phyloP scores from a whole-genome alignment of 2,113 vertebrate genomes.

The Halichoeres trimaculatus region DNA sequence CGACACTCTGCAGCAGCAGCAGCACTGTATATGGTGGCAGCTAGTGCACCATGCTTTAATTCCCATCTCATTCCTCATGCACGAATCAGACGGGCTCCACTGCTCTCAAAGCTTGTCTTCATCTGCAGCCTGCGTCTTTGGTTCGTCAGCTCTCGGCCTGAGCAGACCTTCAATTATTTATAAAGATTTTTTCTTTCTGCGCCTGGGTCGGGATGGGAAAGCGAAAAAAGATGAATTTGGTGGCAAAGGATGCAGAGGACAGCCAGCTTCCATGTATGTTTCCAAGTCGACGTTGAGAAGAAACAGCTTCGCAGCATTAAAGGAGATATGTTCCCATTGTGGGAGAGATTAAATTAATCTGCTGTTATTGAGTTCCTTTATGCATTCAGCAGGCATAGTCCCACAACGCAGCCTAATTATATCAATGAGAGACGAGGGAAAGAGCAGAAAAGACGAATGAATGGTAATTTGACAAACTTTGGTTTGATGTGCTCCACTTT shows the following conservation, averaged over 20 bases:
- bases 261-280: constrained; percentile 11
- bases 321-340: constrained; percentile 62
- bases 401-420: constrained; percentile 69
- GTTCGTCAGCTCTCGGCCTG: constrained; percentile 36
- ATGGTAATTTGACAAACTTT: constrained; percentile 59
- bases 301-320: constrained; percentile 69
- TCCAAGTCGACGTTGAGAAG: constrained; percentile 57
- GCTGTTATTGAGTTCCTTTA: constrained; percentile 67
- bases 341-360: constrained; percentile 73
- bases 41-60: constrained; percentile 52
- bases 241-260: not conserved
- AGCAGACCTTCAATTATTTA: constrained; percentile 59
- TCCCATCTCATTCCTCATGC: constrained; percentile 62
- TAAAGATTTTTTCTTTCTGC: constrained; percentile 12
- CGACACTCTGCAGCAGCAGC: constrained; percentile 41
- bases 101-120: constrained; percentile 50
- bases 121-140: constrained; percentile 46
- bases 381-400: constrained; percentile 49
- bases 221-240: constrained; percentile 1
- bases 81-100: constrained; percentile 60
- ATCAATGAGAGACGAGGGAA: constrained; percentile 34
- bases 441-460: constrained; percentile 10
- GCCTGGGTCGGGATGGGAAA: not conserved
- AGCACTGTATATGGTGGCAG: constrained; percentile 17
- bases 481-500: constrained; percentile 42